Evolutionary conservation across 2,797 vertebrate genomes (phyloP), one percentile per base, ranked within the genome.

Genomic region (Urophycis tenuis): DNA sequence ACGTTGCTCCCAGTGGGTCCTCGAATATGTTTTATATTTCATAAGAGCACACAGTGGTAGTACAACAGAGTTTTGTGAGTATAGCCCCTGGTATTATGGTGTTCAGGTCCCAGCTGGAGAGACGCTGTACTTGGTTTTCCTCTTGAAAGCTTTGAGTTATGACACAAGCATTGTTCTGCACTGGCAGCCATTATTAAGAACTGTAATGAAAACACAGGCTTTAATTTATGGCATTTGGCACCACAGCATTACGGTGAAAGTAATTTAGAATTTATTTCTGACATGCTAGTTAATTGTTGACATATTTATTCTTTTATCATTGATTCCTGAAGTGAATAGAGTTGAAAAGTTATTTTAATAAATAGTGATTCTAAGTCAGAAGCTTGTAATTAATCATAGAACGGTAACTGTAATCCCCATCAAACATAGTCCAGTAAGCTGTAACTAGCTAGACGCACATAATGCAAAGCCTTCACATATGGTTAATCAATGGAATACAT

Each of bases 221-320:
- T 49, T 49, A 3, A 19, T 53, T 53, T n/a, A 53, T n/a, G 49
- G 19, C 19, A 53, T 53, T 53, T 53, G 19, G 49, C 49, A 53
- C 6, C 19, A 53, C 49, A 53, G 49, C 14, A n/a, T 5, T 22
- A 45, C 3, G 49, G 49, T 53, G 49, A 53, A 53, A 5, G 19
- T 53, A 22, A 53, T 53, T 9, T 77, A 39, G 22, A 35, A 72
- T n/a, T 39, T 73, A 30, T 77, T 75, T 74, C 45, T 79, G 76
- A 80, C 78, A 79, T n/a, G 76, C 35, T 17, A 72, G 74, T 70
- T 80, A 80, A 86, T 70, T 76, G 60, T 78, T 77, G 14, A 1
- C 75, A 78, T 78, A 77, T 83, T 78, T 39, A 35, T 78, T 8
- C 1, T 17, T 76, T 82, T 82, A 77, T 83, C 73, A 76, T 79